phyloP scores from a whole-genome alignment of 2,113 vertebrate species.

The Periophthalmus modestus region DNA sequence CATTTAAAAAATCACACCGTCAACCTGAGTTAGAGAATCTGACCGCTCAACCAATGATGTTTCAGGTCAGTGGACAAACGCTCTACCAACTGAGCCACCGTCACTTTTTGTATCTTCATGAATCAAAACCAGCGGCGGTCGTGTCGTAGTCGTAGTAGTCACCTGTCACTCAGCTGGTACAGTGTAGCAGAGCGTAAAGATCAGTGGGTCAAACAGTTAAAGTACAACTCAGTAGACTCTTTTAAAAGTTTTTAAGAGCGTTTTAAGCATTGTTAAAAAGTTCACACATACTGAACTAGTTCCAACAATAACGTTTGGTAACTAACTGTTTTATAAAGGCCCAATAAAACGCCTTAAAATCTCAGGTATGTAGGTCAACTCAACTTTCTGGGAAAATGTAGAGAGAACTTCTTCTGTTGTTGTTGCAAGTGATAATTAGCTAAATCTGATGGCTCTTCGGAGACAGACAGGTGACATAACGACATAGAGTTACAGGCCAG shows the following conservation, averaged over 20 bases:
- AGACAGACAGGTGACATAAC: too few relatives aligned
- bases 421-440: slow-evolving; percentile 2
- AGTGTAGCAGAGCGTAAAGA: not conserved
- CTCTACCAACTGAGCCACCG: too few relatives aligned
- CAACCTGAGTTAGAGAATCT: too few relatives aligned
- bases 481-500: too few relatives aligned
- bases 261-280: slow-evolving; percentile 5
- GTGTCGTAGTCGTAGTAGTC: too few relatives aligned
- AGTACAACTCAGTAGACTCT: not conserved
- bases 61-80: too few relatives aligned
- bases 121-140: too few relatives aligned
- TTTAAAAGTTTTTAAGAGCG: not conserved
- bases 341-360: slow-evolving; percentile 44
- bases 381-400: not conserved
- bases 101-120: too few relatives aligned
- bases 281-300: slow-evolving; percentile 17
- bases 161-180: not conserved
- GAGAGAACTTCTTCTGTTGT: slow-evolving; percentile 4
- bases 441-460: not conserved
- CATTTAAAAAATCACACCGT: too few relatives aligned
- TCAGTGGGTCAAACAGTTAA: not conserved
- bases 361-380: slow-evolving; percentile 17
- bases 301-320: slow-evolving; percentile 35
- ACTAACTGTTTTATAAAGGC: slow-evolving; percentile 20
- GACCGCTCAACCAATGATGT: too few relatives aligned